These are phyloP conservation scores for Hemaris fuciformis DNA, from an alignment of 2,888 invertebrate genomes.

Conservation along the genomic window DNA sequence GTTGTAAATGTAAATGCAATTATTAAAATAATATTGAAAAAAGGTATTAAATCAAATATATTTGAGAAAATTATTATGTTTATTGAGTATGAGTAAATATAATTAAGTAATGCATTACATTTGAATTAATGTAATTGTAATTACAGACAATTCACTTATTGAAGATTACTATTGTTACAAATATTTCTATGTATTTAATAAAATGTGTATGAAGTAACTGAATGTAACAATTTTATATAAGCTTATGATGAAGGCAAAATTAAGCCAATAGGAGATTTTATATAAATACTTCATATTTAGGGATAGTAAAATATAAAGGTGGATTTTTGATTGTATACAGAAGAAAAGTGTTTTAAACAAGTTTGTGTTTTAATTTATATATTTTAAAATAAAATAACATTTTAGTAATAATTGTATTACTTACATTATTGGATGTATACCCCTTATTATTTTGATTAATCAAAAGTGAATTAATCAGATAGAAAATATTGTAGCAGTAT, in stretches of 20 bases:
- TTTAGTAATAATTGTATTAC: not conserved
- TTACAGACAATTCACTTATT: not conserved
- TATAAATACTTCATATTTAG: not conserved
- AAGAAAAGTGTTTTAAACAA: not conserved
- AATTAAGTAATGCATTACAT: slow-evolving; percentile 10
- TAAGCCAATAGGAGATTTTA: not conserved
- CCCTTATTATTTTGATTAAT: not conserved
- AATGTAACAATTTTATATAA: not conserved
- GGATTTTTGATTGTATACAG: not conserved
- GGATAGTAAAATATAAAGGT: not conserved
- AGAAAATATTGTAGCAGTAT: not conserved
- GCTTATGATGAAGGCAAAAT: too few relatives aligned
- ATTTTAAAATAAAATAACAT: not conserved
- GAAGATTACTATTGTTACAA: not conserved
- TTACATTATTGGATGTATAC: not conserved
- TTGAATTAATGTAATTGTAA: slow-evolving; percentile 3
- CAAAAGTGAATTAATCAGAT: not conserved
- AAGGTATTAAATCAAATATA: not conserved
- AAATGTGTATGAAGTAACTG: not conserved
- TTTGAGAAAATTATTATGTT: slow-evolving; percentile 1
- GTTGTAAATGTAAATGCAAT: slow-evolving; percentile 5
- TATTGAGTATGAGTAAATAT: not conserved
- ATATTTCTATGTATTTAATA: not conserved
- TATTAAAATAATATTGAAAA: not conserved
- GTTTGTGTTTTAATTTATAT: not conserved